phyloP scores from a whole-genome alignment of 1,140 invertebrate species.

The Rhizoglyphus robini region DNA sequence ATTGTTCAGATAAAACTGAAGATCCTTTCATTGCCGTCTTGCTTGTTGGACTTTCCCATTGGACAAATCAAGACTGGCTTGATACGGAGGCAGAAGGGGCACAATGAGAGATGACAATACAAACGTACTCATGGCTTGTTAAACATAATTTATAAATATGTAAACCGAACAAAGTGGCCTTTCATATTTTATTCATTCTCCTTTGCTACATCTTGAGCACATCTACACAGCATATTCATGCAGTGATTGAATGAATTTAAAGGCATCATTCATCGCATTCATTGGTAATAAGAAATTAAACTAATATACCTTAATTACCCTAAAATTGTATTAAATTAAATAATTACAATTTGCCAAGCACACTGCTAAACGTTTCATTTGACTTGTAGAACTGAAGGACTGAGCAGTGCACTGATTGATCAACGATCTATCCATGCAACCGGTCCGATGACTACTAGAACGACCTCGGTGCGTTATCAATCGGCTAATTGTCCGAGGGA shows the following conservation, averaged over 20 bases:
- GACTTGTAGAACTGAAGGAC: no score
- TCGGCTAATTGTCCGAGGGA: no score
- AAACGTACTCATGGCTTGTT: conserved; percentile 16
- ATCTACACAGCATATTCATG: background rate
- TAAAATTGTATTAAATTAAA: background rate
- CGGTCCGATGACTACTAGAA: no score
- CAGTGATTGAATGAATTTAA: background rate
- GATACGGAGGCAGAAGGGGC: conserved; percentile 37
- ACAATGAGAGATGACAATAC: conserved; percentile 8
- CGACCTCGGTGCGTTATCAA: no score
- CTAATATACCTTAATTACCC: no score
- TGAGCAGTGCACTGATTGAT: no score
- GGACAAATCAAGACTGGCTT: conserved; percentile 99
- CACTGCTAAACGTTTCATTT: no score
- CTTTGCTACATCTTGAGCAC: no score
- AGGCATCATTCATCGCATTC: background rate
- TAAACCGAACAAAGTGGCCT: background rate
- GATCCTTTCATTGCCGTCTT: conserved; percentile 98
- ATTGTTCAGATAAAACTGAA: conserved; percentile 95
- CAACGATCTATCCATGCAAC: no score
- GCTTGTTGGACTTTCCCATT: conserved; percentile 87
- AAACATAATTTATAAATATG: conserved; percentile 17
- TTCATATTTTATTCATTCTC: conserved; percentile 14
- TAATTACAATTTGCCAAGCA: background rate
- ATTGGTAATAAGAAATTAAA: background rate